Base-by-base conservation (phyloP, 2,888 invertebrate genomes). In the Brachypterus glaber region DNA sequence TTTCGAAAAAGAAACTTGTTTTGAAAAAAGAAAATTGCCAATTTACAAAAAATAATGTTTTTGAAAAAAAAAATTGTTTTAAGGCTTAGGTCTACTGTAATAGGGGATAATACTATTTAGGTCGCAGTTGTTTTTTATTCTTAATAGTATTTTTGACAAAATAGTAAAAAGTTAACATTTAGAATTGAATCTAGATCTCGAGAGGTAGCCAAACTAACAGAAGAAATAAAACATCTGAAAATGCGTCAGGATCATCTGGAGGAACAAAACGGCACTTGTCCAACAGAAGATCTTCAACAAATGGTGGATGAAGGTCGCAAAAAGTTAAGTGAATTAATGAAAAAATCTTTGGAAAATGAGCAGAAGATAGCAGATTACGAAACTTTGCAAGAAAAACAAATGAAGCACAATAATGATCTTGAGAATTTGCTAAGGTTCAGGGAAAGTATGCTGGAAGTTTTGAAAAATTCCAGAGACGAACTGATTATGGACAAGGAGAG, bases 371-470 rank as follows among this genome's bases (percentile, higher is more conserved):
- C 67, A 4, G 70, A 73, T 46, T 75, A 72, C 46, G 73, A 76
- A 21, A 69, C 72, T 37, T 71, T 74, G 41, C 57, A 77, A 7
- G 74, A 76, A 35, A 72, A 73, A 35, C 74, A 76, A 50, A 72
- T 71, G 41, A 72, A 72, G 38, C 70, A 74, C 40, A 69, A 77
- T 57, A 70, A 69, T 49, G 73, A 75, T 51, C 74, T 76, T 68
- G 73, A 73, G 60, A 74, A 73, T 57, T 67, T 75, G 49, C 66
- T 77, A 47, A 74, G 74, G 66, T 72, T 73, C 50, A 68, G 75
- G 7, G 75, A 76, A 45, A 77, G 76, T 49, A 58, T 79, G 45
- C 71, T 76, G 47, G 70, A 68, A 31, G 67, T 76, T 59, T 60
- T 77, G 42, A 74, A 76, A 54, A 49, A 54, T 1, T 59, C 62